Base-by-base conservation (phyloP, 2,113 vertebrate species). In the Sylvilagus bachmani region DNA sequence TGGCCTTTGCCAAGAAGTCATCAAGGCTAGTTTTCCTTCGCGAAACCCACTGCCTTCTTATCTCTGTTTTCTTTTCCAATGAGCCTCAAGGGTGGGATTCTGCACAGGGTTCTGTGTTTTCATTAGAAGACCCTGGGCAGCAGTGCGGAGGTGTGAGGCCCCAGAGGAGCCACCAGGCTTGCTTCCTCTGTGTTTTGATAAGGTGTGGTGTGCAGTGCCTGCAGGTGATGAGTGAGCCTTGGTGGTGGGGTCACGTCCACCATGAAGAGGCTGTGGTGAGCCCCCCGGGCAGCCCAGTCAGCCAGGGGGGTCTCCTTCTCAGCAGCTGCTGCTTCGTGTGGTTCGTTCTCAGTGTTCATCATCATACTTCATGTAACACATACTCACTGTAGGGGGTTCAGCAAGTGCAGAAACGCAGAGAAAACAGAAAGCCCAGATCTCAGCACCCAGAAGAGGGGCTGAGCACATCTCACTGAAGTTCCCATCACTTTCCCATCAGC, bases 61-160 rank as follows among this genome's bases (percentile, higher is more conserved):
- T 88, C 95, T 94, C 36, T 97, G 90, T 93, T 97, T 92, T 73
- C 94, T 67, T 88, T 97, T 93, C 31, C 9, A 98, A 90, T 61
- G 94, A 84, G 12, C 92, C 79, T 86, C 89, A 19, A 13, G 2
- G 61, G 92, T 25, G 90, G 64, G 75, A 69, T 91, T 33, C 21
- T 55, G 66, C 44, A 29, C 13, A 85, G 89, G 69, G 16, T 55
- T 53, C 49, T 11, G 6, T 89, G 75, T 92, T 96, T 96, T 89
- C 51, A 36, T 79, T 73, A 84, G 83, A 95, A 77, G 94, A 21
- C 83, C 58, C 33, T n/a, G 55, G 73, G 86, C 89, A 89, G 82
- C 38, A 44, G 84, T 21, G 1, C 77, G 4, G 78, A 77, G 82
- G 49, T 7, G 9, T 19, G 67, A 49, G 64, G 9, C n/a, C 87